Evolutionary conservation across 2,113 vertebrate species (phyloP), one percentile per base, ranked within the genome.

Genomic region (Istiophorus platypterus): DNA sequence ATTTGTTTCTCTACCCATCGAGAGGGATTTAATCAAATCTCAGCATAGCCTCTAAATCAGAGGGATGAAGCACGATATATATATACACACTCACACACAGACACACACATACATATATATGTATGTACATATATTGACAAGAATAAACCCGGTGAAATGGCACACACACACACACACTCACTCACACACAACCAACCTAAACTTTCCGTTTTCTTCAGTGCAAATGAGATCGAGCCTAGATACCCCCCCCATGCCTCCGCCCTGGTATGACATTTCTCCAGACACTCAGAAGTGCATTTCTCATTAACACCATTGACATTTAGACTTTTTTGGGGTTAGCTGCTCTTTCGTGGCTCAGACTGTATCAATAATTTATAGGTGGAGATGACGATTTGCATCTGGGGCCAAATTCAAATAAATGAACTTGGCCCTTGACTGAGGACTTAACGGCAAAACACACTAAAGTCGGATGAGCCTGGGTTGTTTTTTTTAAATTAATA

Each of bases 271-370:
- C 74, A 84, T 89, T 84, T 84, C 47, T 68, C 52, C 61, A 81
- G 64, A 72, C 61, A 27, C 57, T 81, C 68, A 24, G 27, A 74
- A 72, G 59, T 49, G 49, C 17, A 63, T 71, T 68, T 72, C 76
- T 85, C 82, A 85, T 87, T 85, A 85, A 82, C 82, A 81, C 64
- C 20, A 3, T 22, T 61, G 82, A 58, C 82, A 82, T 82, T 76
- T 76, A 29, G 73, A 71, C 64, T 71, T 70, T 70, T 71, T 67
- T n/a, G 52, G 56, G 65, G 62, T 72, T 8, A 37, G 72, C 54
- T 24, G 45, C 13, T 73, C 49, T 72, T 54, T 81, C 63, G 47
- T 8, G 14, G 37, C 57, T n/a, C 22, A 39, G 34, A 49, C 26
- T 6, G 5, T 51, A 62, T 82, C 42, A 70, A 81, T 84, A 31